Conservation (phyloP, 2,888 invertebrate genomes). For the Philonicus albiceps region DNA sequence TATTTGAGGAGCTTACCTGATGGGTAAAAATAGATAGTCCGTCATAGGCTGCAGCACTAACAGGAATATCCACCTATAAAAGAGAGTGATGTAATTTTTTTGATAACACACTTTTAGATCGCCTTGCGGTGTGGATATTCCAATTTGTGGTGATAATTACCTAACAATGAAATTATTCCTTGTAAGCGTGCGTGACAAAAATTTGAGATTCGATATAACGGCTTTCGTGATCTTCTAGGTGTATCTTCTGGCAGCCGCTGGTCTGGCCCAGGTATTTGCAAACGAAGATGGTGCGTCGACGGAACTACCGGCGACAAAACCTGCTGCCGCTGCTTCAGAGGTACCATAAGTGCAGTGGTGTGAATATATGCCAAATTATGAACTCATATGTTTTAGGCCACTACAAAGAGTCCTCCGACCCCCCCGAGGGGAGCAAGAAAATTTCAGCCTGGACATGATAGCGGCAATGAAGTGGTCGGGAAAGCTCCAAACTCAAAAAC, state of each 20-base stretch:
- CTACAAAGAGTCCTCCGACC: background rate
- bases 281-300: background rate
- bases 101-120: conserved; percentile 41
- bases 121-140: conserved; percentile 26
- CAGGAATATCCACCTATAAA: conserved; percentile 44
- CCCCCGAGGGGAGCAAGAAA: background rate
- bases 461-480: background rate
- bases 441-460: background rate
- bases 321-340: background rate
- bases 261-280: conserved; percentile 2
- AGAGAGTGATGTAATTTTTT: conserved; percentile 45
- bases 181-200: background rate
- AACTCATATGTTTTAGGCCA: background rate
- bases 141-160: background rate
- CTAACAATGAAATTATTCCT: conserved; percentile 3
- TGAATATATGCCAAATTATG: background rate
- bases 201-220: background rate
- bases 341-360: background rate
- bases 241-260: background rate
- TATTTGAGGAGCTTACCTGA: conserved; percentile 10
- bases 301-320: conserved; percentile 1
- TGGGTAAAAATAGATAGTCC: conserved; percentile 43
- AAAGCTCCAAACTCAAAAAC: background rate
- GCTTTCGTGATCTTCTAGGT: background rate
- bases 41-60: conserved; percentile 40